Base-by-base conservation (phyloP, 1,140 invertebrate species). In the Plutomurus gul region DNA sequence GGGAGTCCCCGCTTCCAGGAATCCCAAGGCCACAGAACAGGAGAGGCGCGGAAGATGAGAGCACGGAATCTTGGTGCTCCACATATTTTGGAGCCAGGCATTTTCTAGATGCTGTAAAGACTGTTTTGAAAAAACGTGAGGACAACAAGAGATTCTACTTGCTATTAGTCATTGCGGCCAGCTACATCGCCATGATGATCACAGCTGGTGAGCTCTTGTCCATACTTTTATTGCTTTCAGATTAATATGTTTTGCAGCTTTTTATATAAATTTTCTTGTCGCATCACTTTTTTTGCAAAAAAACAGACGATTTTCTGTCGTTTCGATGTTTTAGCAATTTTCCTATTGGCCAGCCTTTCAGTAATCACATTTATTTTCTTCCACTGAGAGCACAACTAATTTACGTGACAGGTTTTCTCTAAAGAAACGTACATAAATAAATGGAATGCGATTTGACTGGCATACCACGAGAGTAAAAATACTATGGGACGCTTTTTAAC, bases 111-210 rank as follows among this genome's bases (percentile, higher is more conserved):
- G 84, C 85, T 7, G 51, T 86, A 1, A 81, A 79, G 40, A 87
- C 86, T 47, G 84, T 86, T 27, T 83, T 85, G 33, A 84, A 84
- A 39, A 77, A 75, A 60, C 77, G 88, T 25, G 84, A 84, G 70
- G 84, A 82, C 8, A 84, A 83, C n/a, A 82, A 82, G 70, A 78
- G 87, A 36, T 70, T 79, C 8, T 79, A 78, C 75, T 76, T 89
- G 16, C 47, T 86, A 8, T 81, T 87, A 13, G 80, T 87, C 25
- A 82, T 88, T 20, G 11, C 84, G 7, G 78, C 83, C 16, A 71
- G 76, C 18, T 82, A 85, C 22, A 46, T 86, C 7, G 75, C 84
- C 47, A 86, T 86, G 85, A 84, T 84, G 43, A 84, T 83, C 18
- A 84, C 83, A 33, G 84, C 84, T 70, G 85, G 85, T 85, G 70